These are phyloP conservation scores for Bujurquina vittata DNA, from an alignment of 2,113 vertebrate genomes.

Conservation along the genomic window DNA sequence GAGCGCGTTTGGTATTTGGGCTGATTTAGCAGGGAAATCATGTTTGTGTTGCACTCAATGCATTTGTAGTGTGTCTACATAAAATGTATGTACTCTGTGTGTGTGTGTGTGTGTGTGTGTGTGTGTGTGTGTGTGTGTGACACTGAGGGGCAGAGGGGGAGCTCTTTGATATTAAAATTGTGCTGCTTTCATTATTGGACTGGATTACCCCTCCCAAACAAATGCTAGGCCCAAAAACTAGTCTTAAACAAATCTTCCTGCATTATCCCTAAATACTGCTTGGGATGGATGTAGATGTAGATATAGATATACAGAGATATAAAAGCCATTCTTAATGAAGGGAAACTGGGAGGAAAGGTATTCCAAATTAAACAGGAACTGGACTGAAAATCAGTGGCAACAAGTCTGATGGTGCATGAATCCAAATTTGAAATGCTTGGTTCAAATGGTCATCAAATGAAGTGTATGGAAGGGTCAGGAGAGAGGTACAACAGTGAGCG, in stretches of 20 bases:
- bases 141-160: background rate
- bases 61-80: background rate
- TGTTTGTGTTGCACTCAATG: background rate
- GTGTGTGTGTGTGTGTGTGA: background rate
- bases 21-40: slow-evolving; percentile 1
- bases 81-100: background rate
- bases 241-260: background rate
- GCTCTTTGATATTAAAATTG: background rate
- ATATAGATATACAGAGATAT: too few relatives aligned
- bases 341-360: background rate
- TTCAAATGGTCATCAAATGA: background rate
- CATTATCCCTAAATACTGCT: background rate
- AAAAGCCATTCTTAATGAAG: background rate
- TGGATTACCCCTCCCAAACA: background rate
- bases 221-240: background rate
- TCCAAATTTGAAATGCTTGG: background rate
- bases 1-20: background rate
- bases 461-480: too few relatives aligned
- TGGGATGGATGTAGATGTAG: too few relatives aligned
- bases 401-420: too few relatives aligned
- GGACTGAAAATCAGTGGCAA: background rate
- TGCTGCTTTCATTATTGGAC: background rate
- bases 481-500: too few relatives aligned
- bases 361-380: background rate
- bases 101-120: background rate